phyloP scores from a whole-genome alignment of 2,797 vertebrate species.

The Gymnothorax reevesii region DNA sequence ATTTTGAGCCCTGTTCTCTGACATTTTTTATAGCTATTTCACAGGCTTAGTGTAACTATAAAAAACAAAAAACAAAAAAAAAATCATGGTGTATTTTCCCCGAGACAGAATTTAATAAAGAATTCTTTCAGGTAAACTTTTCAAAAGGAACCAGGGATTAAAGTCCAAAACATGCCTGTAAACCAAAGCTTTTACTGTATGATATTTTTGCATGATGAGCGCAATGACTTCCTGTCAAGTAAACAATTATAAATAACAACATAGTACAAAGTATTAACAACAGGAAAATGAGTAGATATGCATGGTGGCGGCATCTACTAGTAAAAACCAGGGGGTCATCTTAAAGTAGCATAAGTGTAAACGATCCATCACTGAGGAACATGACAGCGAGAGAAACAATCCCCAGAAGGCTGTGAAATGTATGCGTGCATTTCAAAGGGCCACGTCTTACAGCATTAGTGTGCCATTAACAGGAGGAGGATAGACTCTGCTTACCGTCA shows the following conservation, averaged over 20 bases:
- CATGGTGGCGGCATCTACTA: background rate
- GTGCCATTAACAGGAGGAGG: slow-evolving; percentile 64
- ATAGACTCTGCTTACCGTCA: slow-evolving; percentile 58
- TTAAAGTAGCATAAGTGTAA: slow-evolving; percentile 34
- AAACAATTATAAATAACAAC: slow-evolving; percentile 4
- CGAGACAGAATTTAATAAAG: background rate
- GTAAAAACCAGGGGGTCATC: background rate
- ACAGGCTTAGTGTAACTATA: background rate
- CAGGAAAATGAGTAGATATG: background rate
- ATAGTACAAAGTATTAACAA: too few species aligned
- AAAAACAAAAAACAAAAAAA: background rate
- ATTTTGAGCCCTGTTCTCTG: background rate
- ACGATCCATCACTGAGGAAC: slow-evolving; percentile 44
- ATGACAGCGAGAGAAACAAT: slow-evolving; percentile 63
- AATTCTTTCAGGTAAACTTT: background rate
- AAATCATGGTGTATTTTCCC: background rate
- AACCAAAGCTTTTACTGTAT: background rate
- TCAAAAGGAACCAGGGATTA: background rate
- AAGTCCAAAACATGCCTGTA: background rate
- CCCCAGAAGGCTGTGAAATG: slow-evolving; percentile 54
- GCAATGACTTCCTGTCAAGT: background rate
- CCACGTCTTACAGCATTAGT: slow-evolving; percentile 59
- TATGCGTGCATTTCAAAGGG: slow-evolving; percentile 19
- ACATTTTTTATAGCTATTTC: background rate
- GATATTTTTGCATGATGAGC: background rate